phyloP scores from a whole-genome alignment of 1,140 invertebrate species.

The Cherax destructor region DNA sequence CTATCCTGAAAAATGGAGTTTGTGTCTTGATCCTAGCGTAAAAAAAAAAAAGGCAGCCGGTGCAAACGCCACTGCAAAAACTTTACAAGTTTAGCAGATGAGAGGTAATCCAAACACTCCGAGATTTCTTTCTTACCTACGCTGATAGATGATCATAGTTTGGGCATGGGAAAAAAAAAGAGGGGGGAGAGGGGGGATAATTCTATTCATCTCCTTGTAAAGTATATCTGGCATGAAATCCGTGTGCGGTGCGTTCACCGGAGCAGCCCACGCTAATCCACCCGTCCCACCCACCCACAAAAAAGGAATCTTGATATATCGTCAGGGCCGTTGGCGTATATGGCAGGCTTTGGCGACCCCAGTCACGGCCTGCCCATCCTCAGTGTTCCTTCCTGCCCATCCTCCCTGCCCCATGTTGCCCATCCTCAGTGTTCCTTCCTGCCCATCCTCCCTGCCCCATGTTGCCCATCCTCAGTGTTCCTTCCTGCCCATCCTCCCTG shows the following conservation, averaged over 20 bases:
- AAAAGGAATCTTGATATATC: slow-evolving; percentile 4
- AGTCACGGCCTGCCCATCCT: not conserved
- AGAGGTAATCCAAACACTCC: not conserved
- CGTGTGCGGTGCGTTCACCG: not conserved
- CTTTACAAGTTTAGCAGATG: not conserved
- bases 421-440: too few relatives aligned
- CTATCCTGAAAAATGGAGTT: too few relatives aligned
- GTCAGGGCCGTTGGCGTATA: not conserved
- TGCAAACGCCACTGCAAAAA: not conserved
- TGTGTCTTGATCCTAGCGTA: too few relatives aligned
- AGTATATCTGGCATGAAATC: not conserved
- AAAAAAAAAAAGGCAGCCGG: too few relatives aligned
- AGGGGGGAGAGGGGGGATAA: not conserved
- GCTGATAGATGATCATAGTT: not conserved
- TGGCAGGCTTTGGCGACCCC: not conserved
- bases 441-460: not conserved
- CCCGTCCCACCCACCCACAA: not conserved
- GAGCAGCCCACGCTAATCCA: not conserved
- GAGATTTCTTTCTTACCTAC: not conserved
- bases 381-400: too few relatives aligned
- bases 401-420: not conserved
- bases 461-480: too few relatives aligned
- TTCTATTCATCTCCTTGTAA: slow-evolving; percentile 4
- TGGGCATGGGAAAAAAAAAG: not conserved
- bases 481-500: not conserved